Conservation (phyloP, 1,140 invertebrate species). For the Drosophila gunungcola region DNA sequence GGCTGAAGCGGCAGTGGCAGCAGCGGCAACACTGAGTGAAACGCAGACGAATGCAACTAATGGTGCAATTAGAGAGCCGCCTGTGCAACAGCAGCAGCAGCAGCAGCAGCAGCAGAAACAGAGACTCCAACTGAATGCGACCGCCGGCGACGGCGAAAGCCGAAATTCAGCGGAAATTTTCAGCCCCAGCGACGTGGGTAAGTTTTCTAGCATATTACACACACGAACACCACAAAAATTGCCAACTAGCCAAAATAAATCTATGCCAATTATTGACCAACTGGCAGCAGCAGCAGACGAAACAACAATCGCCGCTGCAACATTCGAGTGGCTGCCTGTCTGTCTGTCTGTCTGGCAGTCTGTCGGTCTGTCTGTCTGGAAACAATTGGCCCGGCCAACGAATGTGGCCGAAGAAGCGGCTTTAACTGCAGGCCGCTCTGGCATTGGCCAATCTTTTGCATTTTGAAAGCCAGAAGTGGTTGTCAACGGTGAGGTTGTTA, state of each 20-base stretch:
- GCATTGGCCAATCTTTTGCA: slow-evolving; percentile 68
- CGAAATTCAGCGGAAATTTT: slow-evolving; percentile 78
- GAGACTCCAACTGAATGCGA: slow-evolving; percentile 30
- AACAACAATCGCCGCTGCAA: slow-evolving; percentile 51
- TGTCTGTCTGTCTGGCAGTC: too few relatives aligned
- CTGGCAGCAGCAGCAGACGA: slow-evolving; percentile 69
- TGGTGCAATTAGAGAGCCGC: slow-evolving; percentile 79
- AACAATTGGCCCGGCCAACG: slow-evolving; percentile 45
- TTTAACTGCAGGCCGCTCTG: slow-evolving; percentile 18
- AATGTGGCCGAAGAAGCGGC: slow-evolving; percentile 68
- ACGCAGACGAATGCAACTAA: slow-evolving; percentile 79
- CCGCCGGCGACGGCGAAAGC: slow-evolving; percentile 57
- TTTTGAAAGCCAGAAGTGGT: slow-evolving; percentile 62
- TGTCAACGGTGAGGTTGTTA: slow-evolving; percentile 52
- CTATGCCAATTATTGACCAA: slow-evolving; percentile 83
- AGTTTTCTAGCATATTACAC: slow-evolving; percentile 55
- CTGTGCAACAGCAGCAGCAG: slow-evolving; percentile 41
- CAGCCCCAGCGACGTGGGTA: slow-evolving; percentile 72
- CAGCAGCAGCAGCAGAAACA: slow-evolving; percentile 19
- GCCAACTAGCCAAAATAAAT: slow-evolving; percentile 80
- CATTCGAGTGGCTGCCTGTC: slow-evolving; percentile 42
- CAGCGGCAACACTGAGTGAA: slow-evolving; percentile 60
- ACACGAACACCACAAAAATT: slow-evolving; percentile 50
- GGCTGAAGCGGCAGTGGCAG: slow-evolving; percentile 40
- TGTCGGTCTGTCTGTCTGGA: slow-evolving; percentile 27